Evolutionary conservation across 2,113 vertebrate species (phyloP), one percentile per base, ranked within the genome.

Genomic region (Lophotis ruficrista): DNA sequence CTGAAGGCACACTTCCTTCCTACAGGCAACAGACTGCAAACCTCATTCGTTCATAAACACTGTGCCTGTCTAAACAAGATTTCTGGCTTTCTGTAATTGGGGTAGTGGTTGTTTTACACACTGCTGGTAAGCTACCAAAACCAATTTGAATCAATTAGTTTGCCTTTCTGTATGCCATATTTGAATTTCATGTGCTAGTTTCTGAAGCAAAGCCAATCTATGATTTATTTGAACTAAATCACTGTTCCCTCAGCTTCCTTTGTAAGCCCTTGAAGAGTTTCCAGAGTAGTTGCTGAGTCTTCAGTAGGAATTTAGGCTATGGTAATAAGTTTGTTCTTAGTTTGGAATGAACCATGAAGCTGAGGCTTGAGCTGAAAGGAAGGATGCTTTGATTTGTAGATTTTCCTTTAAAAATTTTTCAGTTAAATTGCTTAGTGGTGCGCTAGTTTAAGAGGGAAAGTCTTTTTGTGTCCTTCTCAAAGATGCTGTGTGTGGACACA

Each of bases 171-270:
- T 83, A 48, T 82, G 89, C 78, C 38, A 38, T 71, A 76, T 51
- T 95, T 93, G 65, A 84, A 82, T 89, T 87, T 89, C 35, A 66
- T 78, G 33, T 73, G 37, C 45, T 89, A 60, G 30, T 68, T 91
- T 82, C 77, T 96, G 69, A 95, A 89, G 38, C 30, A 87, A 60
- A 75, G 70, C 48, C 48, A 65, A 33, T 56, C 20, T 84, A 3
- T 84, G 73, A 73, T 78, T 96, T 93, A 81, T 91, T 60, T 84
- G 23, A 84, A 71, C 43, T 84, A 87, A 93, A 84, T 65, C 69
- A 57, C 28, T 60, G 33, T 89, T 93, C 51, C 19, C 61, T 90
- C n/a, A 53, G 41, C 56, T 87, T 93, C n/a, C 25, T 93, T 87
- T 75, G 57, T 78, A 71, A 48, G 53, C 31, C 35, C 22, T 78